A percentile compares a stretch with the other conserved stretches of the same genome.
phyloP scores from a whole-genome alignment of 2,888 invertebrate genomes.

The Scaptomyza reducta region DNA sequence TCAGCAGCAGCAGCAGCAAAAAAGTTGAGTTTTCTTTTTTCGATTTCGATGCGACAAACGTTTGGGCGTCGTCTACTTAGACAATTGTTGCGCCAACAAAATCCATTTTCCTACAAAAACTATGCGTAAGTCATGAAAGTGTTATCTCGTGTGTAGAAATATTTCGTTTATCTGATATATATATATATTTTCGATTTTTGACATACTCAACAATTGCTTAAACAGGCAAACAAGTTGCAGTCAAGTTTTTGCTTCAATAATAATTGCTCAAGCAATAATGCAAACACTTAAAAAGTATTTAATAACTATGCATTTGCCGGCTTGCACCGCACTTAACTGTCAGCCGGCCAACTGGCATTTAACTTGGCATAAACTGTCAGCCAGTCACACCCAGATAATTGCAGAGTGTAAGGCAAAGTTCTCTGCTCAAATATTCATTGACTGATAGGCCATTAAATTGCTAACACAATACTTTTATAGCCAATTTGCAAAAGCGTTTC shows the following conservation, averaged over 20 bases:
- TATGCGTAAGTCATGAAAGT: background rate
- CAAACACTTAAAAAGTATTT: background rate
- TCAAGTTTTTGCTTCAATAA: background rate
- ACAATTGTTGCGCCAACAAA: conserved; percentile 57
- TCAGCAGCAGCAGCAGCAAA: conserved; percentile 32
- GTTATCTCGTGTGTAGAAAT: background rate
- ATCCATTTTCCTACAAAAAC: background rate
- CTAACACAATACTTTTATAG: background rate
- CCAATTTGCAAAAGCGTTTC: no score
- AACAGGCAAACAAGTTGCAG: background rate
- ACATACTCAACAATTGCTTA: background rate
- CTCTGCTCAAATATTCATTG: background rate
- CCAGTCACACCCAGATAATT: background rate
- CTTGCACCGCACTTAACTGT: no score
- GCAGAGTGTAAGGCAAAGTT: background rate
- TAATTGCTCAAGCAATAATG: background rate
- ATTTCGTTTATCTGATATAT: background rate
- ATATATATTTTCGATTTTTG: background rate
- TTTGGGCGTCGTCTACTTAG: conserved; percentile 51
- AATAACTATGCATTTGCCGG: background rate
- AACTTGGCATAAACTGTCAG: background rate
- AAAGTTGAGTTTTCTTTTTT: conserved; percentile 50
- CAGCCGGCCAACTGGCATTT: background rate
- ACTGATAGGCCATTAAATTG: background rate
- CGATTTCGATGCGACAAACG: conserved; percentile 52